Evolutionary conservation across 2,113 vertebrate genomes (phyloP), one percentile per base, ranked within the genome.

Genomic region (Bolborhynchus lineola): DNA sequence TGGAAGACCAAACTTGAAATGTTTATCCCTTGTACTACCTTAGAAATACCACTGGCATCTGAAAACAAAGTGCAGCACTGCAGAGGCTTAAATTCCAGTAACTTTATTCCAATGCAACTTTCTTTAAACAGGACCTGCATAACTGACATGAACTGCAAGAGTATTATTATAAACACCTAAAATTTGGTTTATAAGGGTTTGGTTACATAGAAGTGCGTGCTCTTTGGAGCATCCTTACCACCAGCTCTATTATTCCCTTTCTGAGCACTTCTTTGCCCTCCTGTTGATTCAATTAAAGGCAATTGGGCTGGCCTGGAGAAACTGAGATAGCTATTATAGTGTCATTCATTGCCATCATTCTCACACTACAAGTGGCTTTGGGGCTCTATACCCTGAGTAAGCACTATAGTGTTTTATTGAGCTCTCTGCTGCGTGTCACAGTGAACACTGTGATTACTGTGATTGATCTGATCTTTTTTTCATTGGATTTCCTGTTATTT

Each of bases 171-270:
- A 37, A 42, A 75, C 74, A 13, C 7, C 8, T 7, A 24, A 39
- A 19, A 57, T 20, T 21, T n/a, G 55, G 15, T 12, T 41, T 21
- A 1, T 24, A 17, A 42, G 81, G 69, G 26, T 16, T 55, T 12
- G 47, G 79, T 17, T 71, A 2, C 19, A 0, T 10, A 1, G 1
- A 4, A 18, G 49, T 11, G 3, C 7, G 0, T 8, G 6, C 52
- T 70, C 42, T 19, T 23, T 39, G 7, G 79, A 6, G 42, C 37
- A 76, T 41, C 26, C 13, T 26, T 44, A 5, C 15, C 9, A 1
- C 1, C 1, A 28, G 82, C 41, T 41, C 57, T 26, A 0, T 31
- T 33, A 6, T 12, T 55, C 41, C 39, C 31, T 37, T 70, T 35
- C 16, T 11, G 16, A 44, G 44, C 4, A 35, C 28, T 29, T 55